Percentiles rank a stretch among this genome's conserved stretches.
Evolutionary conservation across 2,113 vertebrate genomes (phyloP).

Genomic region (Oryzias woworae): DNA sequence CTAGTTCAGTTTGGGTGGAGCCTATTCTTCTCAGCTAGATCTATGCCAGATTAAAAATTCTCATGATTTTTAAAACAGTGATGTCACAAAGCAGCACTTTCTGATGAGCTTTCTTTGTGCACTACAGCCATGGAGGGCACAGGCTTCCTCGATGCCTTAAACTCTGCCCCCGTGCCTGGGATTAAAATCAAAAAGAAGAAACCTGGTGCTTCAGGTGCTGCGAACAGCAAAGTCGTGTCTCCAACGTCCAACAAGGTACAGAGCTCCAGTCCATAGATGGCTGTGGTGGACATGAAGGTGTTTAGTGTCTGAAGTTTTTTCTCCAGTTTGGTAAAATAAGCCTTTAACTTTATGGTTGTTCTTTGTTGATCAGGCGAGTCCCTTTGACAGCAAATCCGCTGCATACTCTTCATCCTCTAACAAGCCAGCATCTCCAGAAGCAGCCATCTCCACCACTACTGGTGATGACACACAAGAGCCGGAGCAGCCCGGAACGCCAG

Average conservation of each 20-base stretch:
- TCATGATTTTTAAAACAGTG: too few relatives aligned
- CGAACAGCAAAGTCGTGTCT: slow-evolving; percentile 80
- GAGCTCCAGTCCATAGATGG: background rate
- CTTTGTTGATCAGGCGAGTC: slow-evolving; percentile 74
- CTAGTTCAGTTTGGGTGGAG: too few relatives aligned
- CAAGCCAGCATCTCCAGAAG: slow-evolving; percentile 88
- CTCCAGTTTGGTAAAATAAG: background rate
- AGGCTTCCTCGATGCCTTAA: slow-evolving; percentile 92
- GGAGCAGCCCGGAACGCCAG: slow-evolving; percentile 88
- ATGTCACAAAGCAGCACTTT: too few relatives aligned
- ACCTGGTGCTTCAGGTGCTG: background rate
- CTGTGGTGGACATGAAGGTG: background rate
- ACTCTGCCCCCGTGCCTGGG: slow-evolving; percentile 91
- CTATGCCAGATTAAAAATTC: too few relatives aligned
- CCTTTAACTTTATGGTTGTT: background rate
- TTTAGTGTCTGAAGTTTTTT: background rate
- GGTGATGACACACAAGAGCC: slow-evolving; percentile 81
- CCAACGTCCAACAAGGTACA: slow-evolving; percentile 89
- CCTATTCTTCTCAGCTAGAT: too few relatives aligned
- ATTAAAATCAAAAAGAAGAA: slow-evolving; percentile 99
- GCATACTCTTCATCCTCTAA: slow-evolving; percentile 68
- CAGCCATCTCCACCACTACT: slow-evolving; percentile 40
- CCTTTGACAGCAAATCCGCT: slow-evolving; percentile 84
- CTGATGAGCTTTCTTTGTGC: background rate
- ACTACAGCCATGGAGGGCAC: slow-evolving; percentile 88